Conservation (phyloP, 2,797 vertebrate species). For the Phalanger gymnotis region DNA sequence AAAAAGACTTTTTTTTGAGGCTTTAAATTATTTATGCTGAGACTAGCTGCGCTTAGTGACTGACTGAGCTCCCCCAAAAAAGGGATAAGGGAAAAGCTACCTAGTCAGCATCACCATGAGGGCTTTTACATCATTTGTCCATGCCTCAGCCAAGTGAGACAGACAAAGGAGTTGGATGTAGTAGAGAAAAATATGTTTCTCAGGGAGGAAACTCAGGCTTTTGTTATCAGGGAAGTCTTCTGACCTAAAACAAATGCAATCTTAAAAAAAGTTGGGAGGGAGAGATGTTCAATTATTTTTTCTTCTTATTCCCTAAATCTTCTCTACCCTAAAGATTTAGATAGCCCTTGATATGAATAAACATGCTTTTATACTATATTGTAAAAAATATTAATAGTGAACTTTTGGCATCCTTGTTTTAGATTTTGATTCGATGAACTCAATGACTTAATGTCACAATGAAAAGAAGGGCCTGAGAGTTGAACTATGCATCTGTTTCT, state of each 20-base stretch:
- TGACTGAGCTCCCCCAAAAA: neutral
- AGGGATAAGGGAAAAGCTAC: neutral
- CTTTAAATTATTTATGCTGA: neutral
- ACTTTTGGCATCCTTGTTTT: neutral
- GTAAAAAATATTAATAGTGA: neutral
- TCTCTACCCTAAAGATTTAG: neutral
- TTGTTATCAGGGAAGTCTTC: constrained; percentile 46
- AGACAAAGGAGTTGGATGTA: neutral
- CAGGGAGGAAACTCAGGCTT: constrained; percentile 64
- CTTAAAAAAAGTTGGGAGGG: neutral
- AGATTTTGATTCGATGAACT: neutral
- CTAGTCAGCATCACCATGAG: neutral
- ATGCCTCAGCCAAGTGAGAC: constrained; percentile 69
- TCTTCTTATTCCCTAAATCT: constrained; percentile 35
- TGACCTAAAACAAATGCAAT: constrained; percentile 46
- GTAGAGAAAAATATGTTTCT: constrained; percentile 47
- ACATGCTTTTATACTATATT: constrained; percentile 56
- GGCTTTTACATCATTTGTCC: constrained; percentile 23
- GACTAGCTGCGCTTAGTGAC: neutral
- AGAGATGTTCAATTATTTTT: constrained; percentile 28
- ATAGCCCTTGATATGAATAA: constrained; percentile 59
- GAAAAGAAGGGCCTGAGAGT: neutral
- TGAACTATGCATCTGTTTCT: neutral
- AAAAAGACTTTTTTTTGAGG: neutral
- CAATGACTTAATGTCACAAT: neutral